phyloP scores from a whole-genome alignment of 2,888 invertebrate species.

The Corythucha ciliata region DNA sequence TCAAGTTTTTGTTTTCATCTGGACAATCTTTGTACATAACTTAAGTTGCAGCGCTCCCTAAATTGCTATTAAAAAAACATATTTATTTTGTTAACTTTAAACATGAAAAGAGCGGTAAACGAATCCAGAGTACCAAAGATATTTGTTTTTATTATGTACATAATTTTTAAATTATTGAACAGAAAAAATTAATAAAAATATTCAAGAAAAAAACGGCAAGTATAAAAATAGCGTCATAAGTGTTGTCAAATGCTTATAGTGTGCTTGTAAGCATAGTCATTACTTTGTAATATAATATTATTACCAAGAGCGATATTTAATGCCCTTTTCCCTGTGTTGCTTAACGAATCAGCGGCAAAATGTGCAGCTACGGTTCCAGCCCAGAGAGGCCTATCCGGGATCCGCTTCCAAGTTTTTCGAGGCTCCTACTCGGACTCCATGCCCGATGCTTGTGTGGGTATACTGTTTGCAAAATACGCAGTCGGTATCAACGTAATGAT shows the following conservation, averaged over 20 bases:
- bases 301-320: not conserved
- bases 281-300: conserved; percentile 32
- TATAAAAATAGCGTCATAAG: conserved; percentile 28
- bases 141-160: conserved; percentile 28
- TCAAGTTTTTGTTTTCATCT: conserved; percentile 14
- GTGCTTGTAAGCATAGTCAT: conserved; percentile 31
- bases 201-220: conserved; percentile 25
- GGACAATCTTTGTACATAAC: conserved; percentile 22
- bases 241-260: conserved; percentile 32
- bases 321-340: too few relatives aligned
- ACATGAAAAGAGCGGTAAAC: conserved; percentile 10
- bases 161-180: conserved; percentile 29
- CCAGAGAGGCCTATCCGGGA: too few relatives aligned
- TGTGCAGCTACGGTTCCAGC: too few relatives aligned
- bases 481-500: too few relatives aligned
- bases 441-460: too few relatives aligned
- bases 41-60: conserved; percentile 15
- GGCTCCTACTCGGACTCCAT: too few relatives aligned
- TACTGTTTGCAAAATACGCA: too few relatives aligned
- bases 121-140: conserved; percentile 29
- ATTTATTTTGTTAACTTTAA: conserved; percentile 24
- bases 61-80: conserved; percentile 11
- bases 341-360: too few relatives aligned
- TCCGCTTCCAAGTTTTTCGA: too few relatives aligned
- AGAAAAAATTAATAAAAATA: conserved; percentile 18